Base-by-base conservation (phyloP, 2,113 vertebrate genomes). In the Carassius carassius region DNA sequence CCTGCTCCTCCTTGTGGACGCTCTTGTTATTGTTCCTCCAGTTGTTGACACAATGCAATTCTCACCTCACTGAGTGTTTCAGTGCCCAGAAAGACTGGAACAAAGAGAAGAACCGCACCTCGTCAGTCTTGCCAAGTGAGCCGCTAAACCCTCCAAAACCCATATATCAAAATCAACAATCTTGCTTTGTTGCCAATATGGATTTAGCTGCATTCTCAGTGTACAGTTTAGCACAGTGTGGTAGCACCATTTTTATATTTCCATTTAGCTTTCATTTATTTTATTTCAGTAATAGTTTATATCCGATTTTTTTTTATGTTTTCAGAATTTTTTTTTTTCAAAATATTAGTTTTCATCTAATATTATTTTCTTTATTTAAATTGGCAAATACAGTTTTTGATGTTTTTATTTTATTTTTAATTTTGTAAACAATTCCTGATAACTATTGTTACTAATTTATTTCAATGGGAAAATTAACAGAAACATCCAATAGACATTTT, bases 41-140 rank as follows among this genome's bases (percentile, higher is more conserved):
- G 89, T 29, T 88, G 82, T 49, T 99, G 91, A 97, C 96, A 87
- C 98, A 99, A 85, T 97, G 97, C 91, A 98, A 99, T 91, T 94
- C 95, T 67, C 96, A 96, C 87, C 97, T 97, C 0, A 94, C 96
- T 89, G 97, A 99, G 89, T 99, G 97, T 93, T 98, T 99, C 89
- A 99, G 97, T 77, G 97, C 97, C 88, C 96, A 98, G 93, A 99
- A 99, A 90, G 97, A 99, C 88, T 97, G 96, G 92, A 99, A 99
- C 96, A 99, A 99, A 94, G 98, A 98, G 89, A 99, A 99, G 94
- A 99, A 99, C 94, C 96, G 98, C 89, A 99, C 98, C 91, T 99
- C 98, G 89, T 98, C 97, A 4, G 98, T 99, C 3, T 97, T 99
- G 92, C 98, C 98, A 11, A 97, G 98, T 99, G 95, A 97, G 97